Evolutionary conservation across 2,888 invertebrate genomes (phyloP).

Genomic region (Drosophila mercatorum): DNA sequence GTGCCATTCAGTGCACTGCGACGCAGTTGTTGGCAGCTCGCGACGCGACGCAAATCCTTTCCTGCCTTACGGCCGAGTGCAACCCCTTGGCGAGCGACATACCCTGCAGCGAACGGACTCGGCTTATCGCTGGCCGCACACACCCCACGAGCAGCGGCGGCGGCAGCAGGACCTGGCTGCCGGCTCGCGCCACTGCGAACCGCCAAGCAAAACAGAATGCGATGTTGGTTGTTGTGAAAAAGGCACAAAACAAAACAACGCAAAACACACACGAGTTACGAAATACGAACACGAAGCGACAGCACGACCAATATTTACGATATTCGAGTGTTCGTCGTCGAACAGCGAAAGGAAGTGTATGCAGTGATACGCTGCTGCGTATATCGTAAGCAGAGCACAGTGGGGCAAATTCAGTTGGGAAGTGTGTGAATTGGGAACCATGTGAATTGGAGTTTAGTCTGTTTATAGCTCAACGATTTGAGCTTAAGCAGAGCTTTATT

Average conservation of each 20-base stretch:
- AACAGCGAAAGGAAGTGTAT: conserved; percentile 25
- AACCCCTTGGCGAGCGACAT: conserved; percentile 23
- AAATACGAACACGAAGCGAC: conserved; percentile 12
- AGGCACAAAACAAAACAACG: conserved; percentile 65
- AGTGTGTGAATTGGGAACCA: too few species aligned
- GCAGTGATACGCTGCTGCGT: conserved; percentile 20
- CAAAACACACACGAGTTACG: conserved; percentile 44
- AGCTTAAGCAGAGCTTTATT: too few species aligned
- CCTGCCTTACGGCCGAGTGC: conserved; percentile 20
- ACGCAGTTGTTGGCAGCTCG: conserved; percentile 28
- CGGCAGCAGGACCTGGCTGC: conserved; percentile 20
- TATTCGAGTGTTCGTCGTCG: conserved; percentile 29
- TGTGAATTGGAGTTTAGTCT: too few species aligned
- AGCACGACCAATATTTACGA: conserved; percentile 43
- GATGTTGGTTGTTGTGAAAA: conserved; percentile 71
- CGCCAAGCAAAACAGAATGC: conserved; percentile 69
- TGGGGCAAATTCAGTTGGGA: not conserved
- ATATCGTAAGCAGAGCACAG: conserved; percentile 54
- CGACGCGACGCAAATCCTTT: conserved; percentile 30
- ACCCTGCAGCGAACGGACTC: conserved; percentile 16
- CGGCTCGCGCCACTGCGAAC: conserved; percentile 42
- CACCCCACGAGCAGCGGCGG: not conserved
- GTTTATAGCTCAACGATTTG: too few species aligned
- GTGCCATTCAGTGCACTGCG: conserved; percentile 32
- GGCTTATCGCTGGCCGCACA: conserved; percentile 16